These are phyloP conservation scores for Thunnus maccoyii DNA, from an alignment of 2,113 vertebrate species.

Conservation along the genomic window DNA sequence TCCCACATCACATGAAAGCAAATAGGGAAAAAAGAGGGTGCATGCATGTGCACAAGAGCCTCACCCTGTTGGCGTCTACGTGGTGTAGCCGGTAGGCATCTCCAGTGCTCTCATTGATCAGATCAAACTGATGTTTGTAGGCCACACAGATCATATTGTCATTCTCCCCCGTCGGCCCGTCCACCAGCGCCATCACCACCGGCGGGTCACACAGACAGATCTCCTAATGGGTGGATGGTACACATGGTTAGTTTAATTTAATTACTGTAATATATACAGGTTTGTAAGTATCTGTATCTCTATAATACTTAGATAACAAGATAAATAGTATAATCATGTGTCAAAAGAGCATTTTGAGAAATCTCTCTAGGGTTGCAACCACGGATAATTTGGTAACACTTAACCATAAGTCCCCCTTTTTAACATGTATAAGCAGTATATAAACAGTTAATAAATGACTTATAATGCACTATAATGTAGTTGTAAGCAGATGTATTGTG, in stretches of 20 bases:
- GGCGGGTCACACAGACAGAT: slow-evolving; percentile 97
- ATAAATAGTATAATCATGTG: too few relatives aligned
- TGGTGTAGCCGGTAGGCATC: slow-evolving; percentile 94
- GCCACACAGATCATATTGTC: slow-evolving; percentile 99
- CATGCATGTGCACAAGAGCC: slow-evolving; percentile 26
- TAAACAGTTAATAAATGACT: too few relatives aligned
- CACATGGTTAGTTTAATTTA: not conserved
- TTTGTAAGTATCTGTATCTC: too few relatives aligned
- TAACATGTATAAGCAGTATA: too few relatives aligned
- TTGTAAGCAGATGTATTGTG: too few relatives aligned
- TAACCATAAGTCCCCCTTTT: too few relatives aligned
- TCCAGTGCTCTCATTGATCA: slow-evolving; percentile 97
- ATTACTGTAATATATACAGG: not conserved
- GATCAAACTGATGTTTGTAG: slow-evolving; percentile 97
- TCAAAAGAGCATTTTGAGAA: too few relatives aligned
- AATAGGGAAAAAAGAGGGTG: not conserved
- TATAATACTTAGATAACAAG: too few relatives aligned
- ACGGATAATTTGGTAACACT: too few relatives aligned
- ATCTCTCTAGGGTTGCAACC: too few relatives aligned
- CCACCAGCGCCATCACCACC: slow-evolving; percentile 93
- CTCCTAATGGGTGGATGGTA: slow-evolving; percentile 83
- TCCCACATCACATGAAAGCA: not conserved
- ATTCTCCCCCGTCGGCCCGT: slow-evolving; percentile 94
- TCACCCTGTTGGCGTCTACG: slow-evolving; percentile 93
- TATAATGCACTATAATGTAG: too few relatives aligned